Base-by-base conservation (phyloP, 1,140 invertebrate genomes). In the Drosophila burlai region DNA sequence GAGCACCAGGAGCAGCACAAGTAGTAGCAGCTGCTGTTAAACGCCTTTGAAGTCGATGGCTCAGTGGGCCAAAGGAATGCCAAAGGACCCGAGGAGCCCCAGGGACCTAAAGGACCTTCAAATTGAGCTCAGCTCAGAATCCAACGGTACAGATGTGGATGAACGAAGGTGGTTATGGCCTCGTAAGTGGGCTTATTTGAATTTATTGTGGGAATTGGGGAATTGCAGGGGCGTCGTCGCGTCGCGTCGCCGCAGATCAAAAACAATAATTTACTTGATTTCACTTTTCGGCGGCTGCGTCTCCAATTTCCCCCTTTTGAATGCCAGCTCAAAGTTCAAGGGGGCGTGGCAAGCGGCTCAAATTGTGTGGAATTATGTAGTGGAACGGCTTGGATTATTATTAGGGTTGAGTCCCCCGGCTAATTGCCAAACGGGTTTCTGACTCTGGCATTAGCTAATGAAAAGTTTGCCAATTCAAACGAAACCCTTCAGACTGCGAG, bases 251-350 rank as follows among this genome's bases (percentile, higher is more conserved):
- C 54, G 9, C 46, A 58, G 71, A 77, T 86, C 69, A 83, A 77
- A 89, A 71, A 80, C 83, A 89, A 89, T 77, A 83, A 83, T 81
- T 87, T 90, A 84, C 77, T 83, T 61, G 77, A 80, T 72, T 81
- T 72, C 73, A 78, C 62, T 84, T 69, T 46, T 40, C 36, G 36
- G 21, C 49, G 46, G 43, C n/a, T 40, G 21, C 60, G 7, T 38
- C 60, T 54, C 46, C 46, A 18, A n/a, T 54, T 38, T 55, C 47
- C 59, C 40, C 16, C n/a, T 18, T 45, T 29, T 34, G 11, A 31
- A 18, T 10, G 49, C n/a, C 11, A 54, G 13, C n/a, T 11, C 13
- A 42, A 26, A 26, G 36, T 49, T 66, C 46, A 52, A 38, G 46
- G 64, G 26, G 42, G 50, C 18, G 60, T 43, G 60, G 34, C 64